These are phyloP conservation scores for Odocoileus hemionus DNA, from an alignment of 2,113 vertebrate genomes.

Conservation along the genomic window DNA sequence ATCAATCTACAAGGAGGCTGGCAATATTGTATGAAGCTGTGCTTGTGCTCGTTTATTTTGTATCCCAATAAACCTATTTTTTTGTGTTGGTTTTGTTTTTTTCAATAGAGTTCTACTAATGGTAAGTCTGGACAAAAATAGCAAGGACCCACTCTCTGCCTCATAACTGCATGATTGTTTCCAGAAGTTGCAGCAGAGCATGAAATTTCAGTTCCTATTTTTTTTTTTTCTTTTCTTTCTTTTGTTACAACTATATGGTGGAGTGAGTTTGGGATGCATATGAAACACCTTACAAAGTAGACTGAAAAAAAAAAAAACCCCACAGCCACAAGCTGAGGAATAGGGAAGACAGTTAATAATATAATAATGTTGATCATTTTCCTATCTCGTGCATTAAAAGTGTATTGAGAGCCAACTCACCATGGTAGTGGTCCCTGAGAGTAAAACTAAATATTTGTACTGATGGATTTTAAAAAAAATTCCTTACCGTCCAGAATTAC, in stretches of 20 bases:
- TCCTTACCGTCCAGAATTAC: neutral
- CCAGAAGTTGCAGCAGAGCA: neutral
- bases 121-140: neutral
- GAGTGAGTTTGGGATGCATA: neutral
- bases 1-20: neutral
- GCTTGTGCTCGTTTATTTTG: too few species aligned
- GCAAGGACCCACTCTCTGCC: neutral
- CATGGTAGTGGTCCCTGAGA: neutral
- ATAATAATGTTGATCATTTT: too few species aligned
- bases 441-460: neutral
- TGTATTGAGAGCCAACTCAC: neutral
- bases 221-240: neutral
- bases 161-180: neutral
- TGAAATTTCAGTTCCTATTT: neutral
- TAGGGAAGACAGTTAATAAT: neutral
- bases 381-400: too few species aligned
- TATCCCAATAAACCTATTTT: too few species aligned
- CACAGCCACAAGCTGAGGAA: neutral
- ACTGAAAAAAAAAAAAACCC: neutral
- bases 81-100: neutral
- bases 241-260: neutral
- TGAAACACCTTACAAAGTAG: neutral
- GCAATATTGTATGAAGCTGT: too few species aligned
- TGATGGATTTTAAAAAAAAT: neutral
- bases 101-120: neutral